Conservation (phyloP, 30 jellyfish, hydroid and myxozoan genomes). For the Hydra vulgaris region DNA sequence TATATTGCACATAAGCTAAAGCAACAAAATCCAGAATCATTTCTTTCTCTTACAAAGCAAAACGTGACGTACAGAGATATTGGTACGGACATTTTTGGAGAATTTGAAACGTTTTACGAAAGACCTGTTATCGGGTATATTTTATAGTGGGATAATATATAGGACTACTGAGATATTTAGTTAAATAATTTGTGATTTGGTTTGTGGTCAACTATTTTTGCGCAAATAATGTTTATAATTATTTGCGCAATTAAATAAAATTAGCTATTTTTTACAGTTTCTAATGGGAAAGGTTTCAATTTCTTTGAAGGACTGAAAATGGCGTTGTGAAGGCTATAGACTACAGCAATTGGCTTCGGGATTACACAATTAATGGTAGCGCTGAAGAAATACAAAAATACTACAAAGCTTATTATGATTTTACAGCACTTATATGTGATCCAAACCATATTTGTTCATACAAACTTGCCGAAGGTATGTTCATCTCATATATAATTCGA, state of each 20-base stretch:
- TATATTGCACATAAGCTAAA: background rate
- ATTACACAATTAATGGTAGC: background rate
- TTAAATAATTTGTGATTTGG: too few relatives aligned
- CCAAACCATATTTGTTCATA: background rate
- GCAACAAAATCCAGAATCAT: background rate
- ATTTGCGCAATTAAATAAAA: too few relatives aligned
- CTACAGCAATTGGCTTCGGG: background rate
- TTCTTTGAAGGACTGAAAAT: background rate
- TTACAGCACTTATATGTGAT: background rate
- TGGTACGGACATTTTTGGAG: background rate
- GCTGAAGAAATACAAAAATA: background rate
- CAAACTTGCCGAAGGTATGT: background rate
- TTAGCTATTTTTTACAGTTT: too few relatives aligned
- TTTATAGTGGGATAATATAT: background rate
- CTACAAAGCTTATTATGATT: background rate
- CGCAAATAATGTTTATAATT: too few relatives aligned
- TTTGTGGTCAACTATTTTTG: too few relatives aligned
- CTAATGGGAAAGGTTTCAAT: too few relatives aligned
- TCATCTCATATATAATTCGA: background rate
- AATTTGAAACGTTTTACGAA: slow-evolving; percentile 7
- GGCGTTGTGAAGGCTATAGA: background rate
- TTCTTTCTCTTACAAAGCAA: background rate
- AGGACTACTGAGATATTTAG: background rate
- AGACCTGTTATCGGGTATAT: slow-evolving; percentile 6
- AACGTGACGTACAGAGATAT: background rate